Conservation (phyloP, 2,888 invertebrate genomes). For the Limenitis camilla region DNA sequence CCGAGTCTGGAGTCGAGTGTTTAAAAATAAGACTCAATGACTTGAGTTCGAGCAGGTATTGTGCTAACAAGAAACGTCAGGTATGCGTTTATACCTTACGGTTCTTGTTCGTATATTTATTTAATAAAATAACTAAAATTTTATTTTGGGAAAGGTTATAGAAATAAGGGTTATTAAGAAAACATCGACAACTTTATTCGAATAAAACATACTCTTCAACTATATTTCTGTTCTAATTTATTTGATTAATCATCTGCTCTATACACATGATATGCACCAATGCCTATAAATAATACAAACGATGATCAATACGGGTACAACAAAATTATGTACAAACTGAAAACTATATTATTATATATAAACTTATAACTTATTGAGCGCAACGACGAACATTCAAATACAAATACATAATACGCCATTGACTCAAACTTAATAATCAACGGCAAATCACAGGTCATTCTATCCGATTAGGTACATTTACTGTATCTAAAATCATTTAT, state of each 20-base stretch:
- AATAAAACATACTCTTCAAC: slow-evolving; percentile 54
- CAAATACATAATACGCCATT: slow-evolving; percentile 21
- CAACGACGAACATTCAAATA: slow-evolving; percentile 15
- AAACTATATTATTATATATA: slow-evolving; percentile 17
- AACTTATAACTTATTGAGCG: slow-evolving; percentile 24
- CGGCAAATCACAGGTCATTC: slow-evolving; percentile 57
- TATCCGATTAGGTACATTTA: slow-evolving; percentile 30
- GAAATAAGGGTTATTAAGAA: neutral
- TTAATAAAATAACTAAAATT: too few relatives aligned
- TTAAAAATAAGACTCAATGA: too few relatives aligned
- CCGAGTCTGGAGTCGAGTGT: too few relatives aligned
- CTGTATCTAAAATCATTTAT: neutral
- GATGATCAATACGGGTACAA: slow-evolving; percentile 53
- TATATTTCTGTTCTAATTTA: slow-evolving; percentile 70
- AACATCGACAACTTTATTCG: slow-evolving; percentile 11
- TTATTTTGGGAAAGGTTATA: too few relatives aligned
- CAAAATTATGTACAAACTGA: slow-evolving; percentile 50
- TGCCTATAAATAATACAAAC: slow-evolving; percentile 73
- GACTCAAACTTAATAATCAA: slow-evolving; percentile 37
- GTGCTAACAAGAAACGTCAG: too few relatives aligned
- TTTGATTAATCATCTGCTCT: slow-evolving; percentile 73
- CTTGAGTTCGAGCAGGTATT: too few relatives aligned
- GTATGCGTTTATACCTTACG: too few relatives aligned
- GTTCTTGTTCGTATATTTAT: too few relatives aligned
- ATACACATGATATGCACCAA: slow-evolving; percentile 76